Evolutionary conservation across 2,888 invertebrate species (phyloP), one percentile per base, ranked within the genome.

Genomic region (Adelphocoris suturalis): DNA sequence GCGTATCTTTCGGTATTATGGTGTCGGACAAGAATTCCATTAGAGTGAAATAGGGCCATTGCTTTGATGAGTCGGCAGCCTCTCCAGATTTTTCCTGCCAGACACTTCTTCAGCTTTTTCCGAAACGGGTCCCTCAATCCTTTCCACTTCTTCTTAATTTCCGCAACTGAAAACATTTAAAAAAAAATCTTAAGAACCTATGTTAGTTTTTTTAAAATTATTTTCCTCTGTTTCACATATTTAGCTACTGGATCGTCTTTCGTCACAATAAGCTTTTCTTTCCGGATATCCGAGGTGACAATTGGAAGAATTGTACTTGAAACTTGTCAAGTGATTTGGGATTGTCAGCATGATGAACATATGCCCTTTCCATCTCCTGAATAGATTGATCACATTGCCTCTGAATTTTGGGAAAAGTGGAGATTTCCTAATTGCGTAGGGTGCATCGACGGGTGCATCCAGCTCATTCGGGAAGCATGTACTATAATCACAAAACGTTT

Each of bases 241-340:
- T 27, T 90, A 55, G 90, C 76, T 9, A 86, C 90, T 76, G 90
- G 90, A 23, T 37, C 90, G 27, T 90, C 85, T 55, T 90, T 90
- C 46, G 75, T 61, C 37, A 75, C 90, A 52, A 52, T 86, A 14
- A 84, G 90, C 28, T 90, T 75, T 86, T 90, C 85, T 47, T 90
- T 90, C 86, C 55, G 90, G 37, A 86, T 90, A 11, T 86, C 90
- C 14, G 86, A 68, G 16, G 85, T 75, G 14, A 55, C 90, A 37
- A 47, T 90, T 85, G 90, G 90, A 27, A 7, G 90, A 68, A 90
- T 85, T 52, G 68, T 82, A 28, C 84, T 85, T 47, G 84, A 89
- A 52, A 85, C 84, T 57, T 89, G 89, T 80, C 57, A 61, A 85
- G 85, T 37, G 47, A 85, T 89, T n/a, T 89, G 86, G 86, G 86